These are phyloP conservation scores for Cisticola juncidis DNA, from an alignment of 2,113 vertebrate species.

Conservation along the genomic window DNA sequence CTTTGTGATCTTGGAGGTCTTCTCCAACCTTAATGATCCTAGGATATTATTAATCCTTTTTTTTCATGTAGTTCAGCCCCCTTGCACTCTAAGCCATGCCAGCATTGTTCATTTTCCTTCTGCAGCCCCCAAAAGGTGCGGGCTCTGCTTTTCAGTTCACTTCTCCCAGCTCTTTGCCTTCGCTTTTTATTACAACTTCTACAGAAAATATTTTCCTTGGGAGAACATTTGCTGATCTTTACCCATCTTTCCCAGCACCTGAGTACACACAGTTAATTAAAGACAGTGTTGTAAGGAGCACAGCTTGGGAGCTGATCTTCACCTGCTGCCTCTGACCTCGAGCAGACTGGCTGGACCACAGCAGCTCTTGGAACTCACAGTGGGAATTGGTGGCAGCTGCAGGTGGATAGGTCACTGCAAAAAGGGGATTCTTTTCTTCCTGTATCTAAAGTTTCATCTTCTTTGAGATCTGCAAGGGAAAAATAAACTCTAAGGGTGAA, in stretches of 20 bases:
- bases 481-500: background rate
- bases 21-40: background rate
- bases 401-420: background rate
- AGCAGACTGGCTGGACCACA: background rate
- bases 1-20: background rate
- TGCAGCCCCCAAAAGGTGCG: background rate
- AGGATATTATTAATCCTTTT: background rate
- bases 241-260: slow-evolving; percentile 36
- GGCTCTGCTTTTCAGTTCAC: background rate
- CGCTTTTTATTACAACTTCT: background rate
- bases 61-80: background rate
- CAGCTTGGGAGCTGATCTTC: background rate
- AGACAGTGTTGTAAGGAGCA: background rate
- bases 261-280: slow-evolving; percentile 51
- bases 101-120: background rate
- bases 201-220: slow-evolving; percentile 56
- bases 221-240: slow-evolving; percentile 28
- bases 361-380: background rate
- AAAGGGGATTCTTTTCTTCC: background rate
- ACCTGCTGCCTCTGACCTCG: background rate
- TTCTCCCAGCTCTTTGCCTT: background rate
- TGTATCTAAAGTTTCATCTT: background rate
- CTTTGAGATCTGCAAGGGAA: background rate
- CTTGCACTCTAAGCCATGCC: background rate
- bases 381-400: background rate